These are phyloP conservation scores for Corapipo altera DNA, from an alignment of 2,113 vertebrate species.

Conservation along the genomic window DNA sequence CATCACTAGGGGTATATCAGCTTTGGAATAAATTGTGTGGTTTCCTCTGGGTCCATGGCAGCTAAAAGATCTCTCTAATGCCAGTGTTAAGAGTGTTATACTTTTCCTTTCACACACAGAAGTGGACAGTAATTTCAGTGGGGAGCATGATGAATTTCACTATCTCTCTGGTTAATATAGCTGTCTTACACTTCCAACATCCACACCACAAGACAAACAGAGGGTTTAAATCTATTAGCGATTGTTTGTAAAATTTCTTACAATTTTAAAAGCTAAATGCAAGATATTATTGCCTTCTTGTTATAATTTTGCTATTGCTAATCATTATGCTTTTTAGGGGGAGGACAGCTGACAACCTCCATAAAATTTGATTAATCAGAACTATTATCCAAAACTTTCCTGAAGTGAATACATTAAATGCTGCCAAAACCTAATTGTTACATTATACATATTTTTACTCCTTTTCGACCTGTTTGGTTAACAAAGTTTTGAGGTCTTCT, in stretches of 20 bases:
- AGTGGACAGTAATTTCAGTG: background rate
- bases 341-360: constrained; percentile 16
- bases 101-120: background rate
- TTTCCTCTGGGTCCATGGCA: background rate
- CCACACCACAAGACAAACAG: background rate
- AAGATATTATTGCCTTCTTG: background rate
- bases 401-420: background rate
- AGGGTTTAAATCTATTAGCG: background rate
- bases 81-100: background rate
- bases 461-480: background rate
- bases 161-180: background rate
- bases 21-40: background rate
- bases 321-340: constrained; percentile 4
- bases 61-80: background rate
- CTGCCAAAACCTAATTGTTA: background rate
- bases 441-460: background rate
- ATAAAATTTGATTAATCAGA: constrained; percentile 5
- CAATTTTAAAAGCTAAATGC: background rate
- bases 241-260: constrained; percentile 9
- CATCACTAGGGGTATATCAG: background rate
- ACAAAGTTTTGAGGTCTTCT: background rate
- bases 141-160: background rate
- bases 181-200: background rate
- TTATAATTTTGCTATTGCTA: constrained; percentile 8
- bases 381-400: background rate